Evolutionary conservation across 2,113 vertebrate genomes (phyloP), one percentile per base, ranked within the genome.

Genomic region (Cryptoleucopteryx plumbea): DNA sequence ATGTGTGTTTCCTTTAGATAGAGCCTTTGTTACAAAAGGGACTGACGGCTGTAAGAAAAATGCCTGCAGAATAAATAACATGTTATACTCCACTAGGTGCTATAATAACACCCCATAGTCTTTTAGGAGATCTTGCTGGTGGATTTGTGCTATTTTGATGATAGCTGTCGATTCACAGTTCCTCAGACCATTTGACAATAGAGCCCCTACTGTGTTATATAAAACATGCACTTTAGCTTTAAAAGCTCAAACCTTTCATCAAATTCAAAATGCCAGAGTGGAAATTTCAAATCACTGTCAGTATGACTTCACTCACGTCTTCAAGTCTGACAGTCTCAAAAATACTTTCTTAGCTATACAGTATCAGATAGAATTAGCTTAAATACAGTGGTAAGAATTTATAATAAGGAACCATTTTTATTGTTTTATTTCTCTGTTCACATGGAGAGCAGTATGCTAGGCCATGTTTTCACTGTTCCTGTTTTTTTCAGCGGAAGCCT

Each of bases 201-300:
- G 77, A 80, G 61, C 23, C 38, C 93, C 88, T 50, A 82, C 86
- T 93, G 84, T 55, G 94, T 82, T 88, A 73, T 63, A 94, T 74
- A 96, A 97, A 93, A 90, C 82, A 94, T 82, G 50, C 82, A 89
- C 88, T 97, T 96, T 47, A 94, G 86, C 95, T 96, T 91, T 92
- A 94, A 96, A 94, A 98, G 86, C 94, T 86, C 94, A 96, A 96
- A 94, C 55, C 96, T 93, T 95, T 96, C 96, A 97, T 95, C 96
- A 97, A 80, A 90, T 79, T 61, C 7, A 0, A 94, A 97, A 97
- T 94, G 79, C 67, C 68, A 61, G 85, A 96, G 86, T 84, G 75
- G 88, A 96, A 95, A 95, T 92, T 96, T 94, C 66, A 55, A 94
- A 94, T 86, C 58, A 47, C 82, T 94, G 93, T 85, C 86, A 75